Percentiles rank a stretch among this genome's conserved stretches.
These are phyloP conservation scores for Nyctereutes procyonoides DNA, from an alignment of 2,113 vertebrate genomes.

Conservation along the genomic window DNA sequence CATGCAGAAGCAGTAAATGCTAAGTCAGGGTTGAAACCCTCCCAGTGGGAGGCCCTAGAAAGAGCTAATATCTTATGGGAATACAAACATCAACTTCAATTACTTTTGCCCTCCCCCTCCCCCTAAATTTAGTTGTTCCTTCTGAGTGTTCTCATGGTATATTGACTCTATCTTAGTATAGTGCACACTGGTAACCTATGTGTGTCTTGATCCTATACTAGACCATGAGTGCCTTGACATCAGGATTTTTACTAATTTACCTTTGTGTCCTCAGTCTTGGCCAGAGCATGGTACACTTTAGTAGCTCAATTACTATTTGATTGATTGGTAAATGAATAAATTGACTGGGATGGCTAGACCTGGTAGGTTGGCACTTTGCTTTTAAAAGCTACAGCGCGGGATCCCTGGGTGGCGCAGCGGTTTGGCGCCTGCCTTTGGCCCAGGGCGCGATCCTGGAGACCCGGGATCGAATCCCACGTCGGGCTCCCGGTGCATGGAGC, in stretches of 20 bases:
- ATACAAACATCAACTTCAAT: neutral
- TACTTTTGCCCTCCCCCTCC: neutral
- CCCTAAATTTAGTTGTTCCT: neutral
- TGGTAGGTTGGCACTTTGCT: neutral
- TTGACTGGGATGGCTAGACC: neutral
- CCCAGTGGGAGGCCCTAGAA: neutral
- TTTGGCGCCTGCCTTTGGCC: too few species aligned
- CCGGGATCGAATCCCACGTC: too few species aligned
- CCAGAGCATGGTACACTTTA: neutral
- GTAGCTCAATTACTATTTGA: neutral
- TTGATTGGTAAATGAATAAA: neutral
- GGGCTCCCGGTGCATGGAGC: too few species aligned
- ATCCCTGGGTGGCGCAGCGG: too few species aligned
- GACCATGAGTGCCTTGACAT: neutral
- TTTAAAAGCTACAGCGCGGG: slow-evolving; percentile 3
- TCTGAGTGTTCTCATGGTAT: neutral
- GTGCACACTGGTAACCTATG: neutral
- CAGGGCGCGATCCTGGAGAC: too few species aligned
- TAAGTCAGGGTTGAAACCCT: neutral
- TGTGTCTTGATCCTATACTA: neutral
- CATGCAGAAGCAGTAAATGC: neutral
- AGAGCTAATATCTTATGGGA: neutral
- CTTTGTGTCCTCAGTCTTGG: neutral
- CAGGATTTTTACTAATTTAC: neutral
- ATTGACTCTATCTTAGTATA: neutral